Percentiles rank a stretch among this genome's conserved stretches.
Evolutionary conservation across 2,888 invertebrate species (phyloP).

Genomic region (Lepidonotus clava): DNA sequence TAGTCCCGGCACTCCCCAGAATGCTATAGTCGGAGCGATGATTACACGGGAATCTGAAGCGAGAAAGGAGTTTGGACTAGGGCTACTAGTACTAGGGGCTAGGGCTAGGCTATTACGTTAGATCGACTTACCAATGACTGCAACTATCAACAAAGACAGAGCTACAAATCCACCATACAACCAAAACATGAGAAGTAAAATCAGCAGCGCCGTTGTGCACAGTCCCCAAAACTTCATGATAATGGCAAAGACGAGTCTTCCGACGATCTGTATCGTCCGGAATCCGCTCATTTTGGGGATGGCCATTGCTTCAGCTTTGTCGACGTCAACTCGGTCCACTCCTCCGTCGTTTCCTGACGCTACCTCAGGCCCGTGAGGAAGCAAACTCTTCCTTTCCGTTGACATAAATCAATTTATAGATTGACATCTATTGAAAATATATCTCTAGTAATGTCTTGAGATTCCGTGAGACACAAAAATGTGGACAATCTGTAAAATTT

Average conservation of each 20-base stretch:
- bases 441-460: too few relatives aligned
- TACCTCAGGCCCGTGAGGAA: neutral
- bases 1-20: too few relatives aligned
- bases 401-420: neutral
- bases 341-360: neutral
- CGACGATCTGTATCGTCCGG: constrained; percentile 39
- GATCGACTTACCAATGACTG: constrained; percentile 85
- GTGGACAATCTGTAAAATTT: neutral
- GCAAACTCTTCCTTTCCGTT: neutral
- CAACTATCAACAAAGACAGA: constrained; percentile 86
- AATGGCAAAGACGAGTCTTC: constrained; percentile 67
- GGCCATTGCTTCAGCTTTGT: neutral
- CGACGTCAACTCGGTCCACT: neutral
- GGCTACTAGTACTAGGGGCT: too few relatives aligned
- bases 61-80: too few relatives aligned
- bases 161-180: constrained; percentile 90
- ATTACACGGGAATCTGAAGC: too few relatives aligned
- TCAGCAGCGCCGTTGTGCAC: constrained; percentile 87
- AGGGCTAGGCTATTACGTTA: too few relatives aligned
- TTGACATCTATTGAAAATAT: neutral
- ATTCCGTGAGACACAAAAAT: too few relatives aligned
- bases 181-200: constrained; percentile 90
- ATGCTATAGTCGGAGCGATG: too few relatives aligned
- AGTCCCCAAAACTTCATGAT: constrained; percentile 88
- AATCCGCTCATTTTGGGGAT: constrained; percentile 50